Percentiles rank a stretch among this genome's conserved stretches.
Conservation (phyloP, 2,888 invertebrate species). For the Zhuqinia jingwanae region DNA sequence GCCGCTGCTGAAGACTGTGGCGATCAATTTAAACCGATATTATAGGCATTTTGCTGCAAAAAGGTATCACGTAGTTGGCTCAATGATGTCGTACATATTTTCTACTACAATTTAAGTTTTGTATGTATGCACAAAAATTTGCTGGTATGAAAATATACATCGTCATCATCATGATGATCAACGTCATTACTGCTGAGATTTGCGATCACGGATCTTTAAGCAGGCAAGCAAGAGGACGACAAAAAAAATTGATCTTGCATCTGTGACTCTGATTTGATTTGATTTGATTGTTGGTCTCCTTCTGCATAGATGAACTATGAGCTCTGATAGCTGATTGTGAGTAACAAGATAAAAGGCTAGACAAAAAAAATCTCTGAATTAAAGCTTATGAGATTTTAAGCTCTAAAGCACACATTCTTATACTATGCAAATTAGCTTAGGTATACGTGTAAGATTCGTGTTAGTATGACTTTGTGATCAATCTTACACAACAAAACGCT, state of each 20-base stretch:
- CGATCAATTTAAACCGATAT: constrained; percentile 2
- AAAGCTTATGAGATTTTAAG: background rate
- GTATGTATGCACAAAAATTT: too few species aligned
- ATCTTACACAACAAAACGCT: constrained; percentile 13
- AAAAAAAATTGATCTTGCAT: background rate
- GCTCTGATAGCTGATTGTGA: too few species aligned
- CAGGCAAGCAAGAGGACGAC: background rate
- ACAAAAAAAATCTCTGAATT: too few species aligned
- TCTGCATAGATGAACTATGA: too few species aligned
- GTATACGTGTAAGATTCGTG: background rate
- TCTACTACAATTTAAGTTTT: too few species aligned
- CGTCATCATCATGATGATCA: constrained; percentile 3
- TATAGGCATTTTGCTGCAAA: background rate
- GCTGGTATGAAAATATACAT: constrained; percentile 9
- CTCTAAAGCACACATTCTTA: background rate
- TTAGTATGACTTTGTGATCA: background rate
- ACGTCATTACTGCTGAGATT: background rate
- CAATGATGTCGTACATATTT: too few species aligned
- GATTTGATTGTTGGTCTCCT: too few species aligned
- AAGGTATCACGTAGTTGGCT: background rate
- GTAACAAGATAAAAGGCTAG: too few species aligned
- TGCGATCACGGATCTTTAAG: constrained; percentile 4
- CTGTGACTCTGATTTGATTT: background rate
- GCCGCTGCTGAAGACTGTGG: background rate
- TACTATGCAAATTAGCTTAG: constrained; percentile 3